phyloP scores from a whole-genome alignment of 1,140 invertebrate species.

The Orius laevigatus region DNA sequence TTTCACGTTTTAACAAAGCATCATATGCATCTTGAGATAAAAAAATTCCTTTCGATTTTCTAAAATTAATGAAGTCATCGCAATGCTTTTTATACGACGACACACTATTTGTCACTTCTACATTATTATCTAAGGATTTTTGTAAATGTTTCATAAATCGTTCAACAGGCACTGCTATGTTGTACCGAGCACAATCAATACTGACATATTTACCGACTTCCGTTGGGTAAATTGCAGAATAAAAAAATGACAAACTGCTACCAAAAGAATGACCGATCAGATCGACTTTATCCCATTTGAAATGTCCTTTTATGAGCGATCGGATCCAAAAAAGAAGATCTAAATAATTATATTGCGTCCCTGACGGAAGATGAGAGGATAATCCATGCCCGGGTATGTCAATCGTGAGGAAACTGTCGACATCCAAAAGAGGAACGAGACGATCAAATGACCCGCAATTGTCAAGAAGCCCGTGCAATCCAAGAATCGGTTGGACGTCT shows the following conservation, averaged over 20 bases:
- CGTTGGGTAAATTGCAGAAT: constrained; percentile 54
- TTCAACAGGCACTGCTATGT: background rate
- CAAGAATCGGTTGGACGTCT: constrained; percentile 50
- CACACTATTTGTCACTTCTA: background rate
- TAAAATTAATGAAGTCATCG: constrained; percentile 1
- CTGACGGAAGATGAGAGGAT: constrained; percentile 56
- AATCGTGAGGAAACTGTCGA: constrained; percentile 40
- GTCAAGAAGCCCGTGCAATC: constrained; percentile 76
- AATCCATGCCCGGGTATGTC: constrained; percentile 69
- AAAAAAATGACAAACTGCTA: constrained; percentile 59
- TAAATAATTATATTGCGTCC: constrained; percentile 41
- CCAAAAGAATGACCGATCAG: constrained; percentile 67
- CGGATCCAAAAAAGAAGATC: constrained; percentile 7
- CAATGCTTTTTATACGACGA: constrained; percentile 36
- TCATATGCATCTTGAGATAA: constrained; percentile 34
- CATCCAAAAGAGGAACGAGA: constrained; percentile 52
- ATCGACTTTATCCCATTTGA: constrained; percentile 58
- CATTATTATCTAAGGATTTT: background rate
- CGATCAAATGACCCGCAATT: constrained; percentile 74
- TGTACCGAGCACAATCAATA: constrained; percentile 37
- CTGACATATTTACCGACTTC: constrained; percentile 52
- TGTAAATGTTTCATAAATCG: background rate
- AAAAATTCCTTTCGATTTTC: background rate
- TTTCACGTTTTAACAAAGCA: constrained; percentile 51
- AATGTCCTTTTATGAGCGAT: constrained; percentile 45